Evolutionary conservation across 2,113 vertebrate species (phyloP).

Genomic region (Labeo rohita): DNA sequence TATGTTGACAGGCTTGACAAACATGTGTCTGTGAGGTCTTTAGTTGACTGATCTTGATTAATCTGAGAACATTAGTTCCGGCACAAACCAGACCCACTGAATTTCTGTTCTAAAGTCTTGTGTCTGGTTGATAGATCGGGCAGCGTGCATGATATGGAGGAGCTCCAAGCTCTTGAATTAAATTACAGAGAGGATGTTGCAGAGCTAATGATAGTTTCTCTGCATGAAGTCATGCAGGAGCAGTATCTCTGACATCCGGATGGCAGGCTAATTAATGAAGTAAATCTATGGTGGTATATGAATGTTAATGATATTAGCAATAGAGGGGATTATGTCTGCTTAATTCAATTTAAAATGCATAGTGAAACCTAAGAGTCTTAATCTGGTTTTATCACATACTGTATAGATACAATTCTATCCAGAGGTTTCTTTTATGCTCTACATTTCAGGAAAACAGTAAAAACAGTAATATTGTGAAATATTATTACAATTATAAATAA

Average conservation of each 20-base stretch:
- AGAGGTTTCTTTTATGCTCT: background rate
- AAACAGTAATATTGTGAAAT: background rate
- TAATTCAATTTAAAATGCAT: background rate
- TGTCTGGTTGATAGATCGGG: conserved; percentile 1
- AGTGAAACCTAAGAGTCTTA: background rate
- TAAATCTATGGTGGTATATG: background rate
- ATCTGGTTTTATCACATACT: background rate
- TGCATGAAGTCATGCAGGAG: conserved; percentile 15
- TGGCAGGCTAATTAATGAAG: conserved; percentile 1
- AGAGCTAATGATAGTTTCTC: conserved; percentile 9
- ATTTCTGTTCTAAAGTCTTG: background rate
- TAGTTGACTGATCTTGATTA: conserved; percentile 18
- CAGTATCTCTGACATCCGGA: background rate
- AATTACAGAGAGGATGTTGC: conserved; percentile 36
- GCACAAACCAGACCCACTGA: background rate
- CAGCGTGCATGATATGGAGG: background rate
- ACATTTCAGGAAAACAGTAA: background rate
- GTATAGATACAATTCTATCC: background rate
- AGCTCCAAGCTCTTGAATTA: conserved; percentile 38
- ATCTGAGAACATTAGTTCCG: conserved; percentile 9
- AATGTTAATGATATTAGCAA: background rate
- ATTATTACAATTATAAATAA: background rate
- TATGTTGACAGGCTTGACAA: background rate
- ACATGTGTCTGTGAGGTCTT: background rate
- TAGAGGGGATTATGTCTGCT: background rate